phyloP scores from a whole-genome alignment of 2,888 invertebrate species.

The Hypena proboscidalis region DNA sequence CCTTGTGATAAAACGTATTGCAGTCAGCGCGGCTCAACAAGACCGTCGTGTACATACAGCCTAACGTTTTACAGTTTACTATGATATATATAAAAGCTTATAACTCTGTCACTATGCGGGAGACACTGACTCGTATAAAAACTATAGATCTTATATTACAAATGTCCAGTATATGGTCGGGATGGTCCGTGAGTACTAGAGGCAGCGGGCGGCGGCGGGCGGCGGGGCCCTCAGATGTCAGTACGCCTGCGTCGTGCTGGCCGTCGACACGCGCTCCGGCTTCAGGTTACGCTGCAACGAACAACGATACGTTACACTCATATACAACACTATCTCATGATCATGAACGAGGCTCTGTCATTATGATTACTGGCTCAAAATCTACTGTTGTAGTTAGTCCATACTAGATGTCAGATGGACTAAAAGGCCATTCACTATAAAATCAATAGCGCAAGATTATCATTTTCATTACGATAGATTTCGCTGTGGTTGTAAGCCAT shows the following conservation, averaged over 20 bases:
- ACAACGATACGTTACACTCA: conserved; percentile 9
- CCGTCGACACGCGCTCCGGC: conserved; percentile 73
- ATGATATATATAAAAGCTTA: conserved; percentile 55
- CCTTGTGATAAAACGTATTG: conserved; percentile 50
- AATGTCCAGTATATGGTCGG: conserved; percentile 52
- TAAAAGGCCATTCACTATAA: no score
- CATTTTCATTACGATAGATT: no score
- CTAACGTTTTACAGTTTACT: conserved; percentile 34
- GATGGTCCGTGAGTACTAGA: conserved; percentile 53
- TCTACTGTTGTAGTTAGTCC: no score
- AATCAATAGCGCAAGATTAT: no score
- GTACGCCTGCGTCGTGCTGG: conserved; percentile 82
- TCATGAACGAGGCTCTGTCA: no score
- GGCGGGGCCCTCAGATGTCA: conserved; percentile 69
- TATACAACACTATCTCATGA: neutral
- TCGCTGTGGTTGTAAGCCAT: no score
- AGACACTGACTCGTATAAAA: conserved; percentile 58
- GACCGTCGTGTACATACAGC: conserved; percentile 46
- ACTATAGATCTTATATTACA: conserved; percentile 54
- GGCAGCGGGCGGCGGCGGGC: conserved; percentile 74
- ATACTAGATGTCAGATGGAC: no score
- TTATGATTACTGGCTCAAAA: no score
- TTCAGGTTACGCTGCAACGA: conserved; percentile 74
- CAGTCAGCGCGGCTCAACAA: conserved; percentile 60
- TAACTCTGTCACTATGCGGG: conserved; percentile 58